Conservation (phyloP, 2,113 vertebrate species). For the Cygnus atratus region DNA sequence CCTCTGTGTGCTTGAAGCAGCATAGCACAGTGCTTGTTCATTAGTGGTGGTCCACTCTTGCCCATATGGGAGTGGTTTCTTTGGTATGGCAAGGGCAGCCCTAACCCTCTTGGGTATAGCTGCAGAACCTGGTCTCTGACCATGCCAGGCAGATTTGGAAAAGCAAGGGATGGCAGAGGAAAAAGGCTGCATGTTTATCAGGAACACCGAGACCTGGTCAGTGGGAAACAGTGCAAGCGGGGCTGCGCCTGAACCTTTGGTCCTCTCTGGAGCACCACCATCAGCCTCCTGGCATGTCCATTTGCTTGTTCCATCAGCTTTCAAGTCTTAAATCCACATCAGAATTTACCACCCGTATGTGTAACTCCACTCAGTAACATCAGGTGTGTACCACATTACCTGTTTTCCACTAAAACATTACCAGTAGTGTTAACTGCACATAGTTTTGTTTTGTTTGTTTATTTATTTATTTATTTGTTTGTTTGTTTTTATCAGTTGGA, state of each 20-base stretch:
- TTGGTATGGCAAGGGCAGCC: background rate
- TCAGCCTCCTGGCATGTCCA: background rate
- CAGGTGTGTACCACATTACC: background rate
- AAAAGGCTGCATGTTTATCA: background rate
- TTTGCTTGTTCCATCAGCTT: background rate
- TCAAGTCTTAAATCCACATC: background rate
- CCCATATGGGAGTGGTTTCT: background rate
- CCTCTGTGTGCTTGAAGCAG: background rate
- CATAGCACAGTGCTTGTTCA: accelerated
- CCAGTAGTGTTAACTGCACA: background rate
- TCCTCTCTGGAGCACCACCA: background rate
- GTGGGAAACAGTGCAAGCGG: accelerated
- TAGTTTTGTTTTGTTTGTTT: too few relatives aligned
- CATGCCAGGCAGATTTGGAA: background rate
- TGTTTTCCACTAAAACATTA: background rate
- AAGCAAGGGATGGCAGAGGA: background rate
- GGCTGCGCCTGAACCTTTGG: background rate
- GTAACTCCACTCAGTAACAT: too few relatives aligned
- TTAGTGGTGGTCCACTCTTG: background rate
- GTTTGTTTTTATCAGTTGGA: background rate
- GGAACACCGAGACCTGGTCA: background rate
- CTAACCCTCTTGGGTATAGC: too few relatives aligned
- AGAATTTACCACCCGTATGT: background rate
- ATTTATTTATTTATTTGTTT: too few relatives aligned
- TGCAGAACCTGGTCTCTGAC: background rate